Evolutionary conservation across 2,888 invertebrate genomes (phyloP).

Genomic region (Cloeon dipterum): DNA sequence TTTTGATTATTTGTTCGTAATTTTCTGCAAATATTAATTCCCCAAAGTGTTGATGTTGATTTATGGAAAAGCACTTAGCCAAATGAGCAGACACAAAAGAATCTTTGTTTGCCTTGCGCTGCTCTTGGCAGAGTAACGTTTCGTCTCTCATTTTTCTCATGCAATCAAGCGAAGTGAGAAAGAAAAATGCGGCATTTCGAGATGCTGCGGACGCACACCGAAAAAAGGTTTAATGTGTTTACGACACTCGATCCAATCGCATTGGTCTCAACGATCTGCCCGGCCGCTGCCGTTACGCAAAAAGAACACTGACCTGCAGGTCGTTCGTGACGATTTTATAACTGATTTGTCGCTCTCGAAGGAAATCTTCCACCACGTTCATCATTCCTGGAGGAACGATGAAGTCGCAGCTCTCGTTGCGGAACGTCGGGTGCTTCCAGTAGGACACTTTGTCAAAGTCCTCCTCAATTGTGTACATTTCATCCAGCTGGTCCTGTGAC

Average conservation of each 20-base stretch:
- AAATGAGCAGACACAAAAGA: too few relatives aligned
- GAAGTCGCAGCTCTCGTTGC: constrained; percentile 35
- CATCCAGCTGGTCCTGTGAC: constrained; percentile 19
- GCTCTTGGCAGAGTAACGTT: too few relatives aligned
- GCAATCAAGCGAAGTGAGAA: too few relatives aligned
- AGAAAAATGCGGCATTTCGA: not conserved
- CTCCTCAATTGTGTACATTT: constrained; percentile 20
- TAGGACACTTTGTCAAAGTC: constrained; percentile 28
- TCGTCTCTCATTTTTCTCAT: not conserved
- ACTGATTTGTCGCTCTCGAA: constrained; percentile 34
- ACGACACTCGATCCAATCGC: too few relatives aligned
- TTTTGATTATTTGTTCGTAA: too few relatives aligned
- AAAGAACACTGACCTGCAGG: constrained; percentile 30
- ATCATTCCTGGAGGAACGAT: constrained; percentile 45
- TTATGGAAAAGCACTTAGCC: too few relatives aligned
- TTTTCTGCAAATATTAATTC: too few relatives aligned
- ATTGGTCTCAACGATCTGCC: too few relatives aligned
- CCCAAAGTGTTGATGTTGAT: too few relatives aligned
- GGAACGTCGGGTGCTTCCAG: constrained; percentile 29
- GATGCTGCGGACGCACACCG: not conserved
- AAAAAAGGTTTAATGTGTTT: not conserved
- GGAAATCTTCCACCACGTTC: constrained; percentile 28
- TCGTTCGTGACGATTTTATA: constrained; percentile 45
- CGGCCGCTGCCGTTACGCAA: not conserved
- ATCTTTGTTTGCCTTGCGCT: too few relatives aligned